Conservation (phyloP, 1,140 invertebrate genomes). For the Octopus bimaculoides region DNA sequence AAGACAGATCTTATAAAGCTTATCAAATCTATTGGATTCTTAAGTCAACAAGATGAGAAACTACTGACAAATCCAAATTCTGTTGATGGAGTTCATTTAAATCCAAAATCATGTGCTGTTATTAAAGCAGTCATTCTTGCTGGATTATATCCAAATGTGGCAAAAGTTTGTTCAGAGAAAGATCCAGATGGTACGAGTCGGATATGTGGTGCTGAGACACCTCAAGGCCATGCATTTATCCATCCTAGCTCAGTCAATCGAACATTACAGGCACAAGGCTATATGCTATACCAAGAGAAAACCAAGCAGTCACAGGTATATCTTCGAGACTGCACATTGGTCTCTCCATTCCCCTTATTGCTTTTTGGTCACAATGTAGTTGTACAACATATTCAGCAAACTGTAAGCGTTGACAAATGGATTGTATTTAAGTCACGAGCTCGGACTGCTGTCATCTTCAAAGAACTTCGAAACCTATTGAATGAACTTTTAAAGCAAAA, state of each 20-base stretch:
- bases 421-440: conserved; percentile 59
- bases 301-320: conserved; percentile 61
- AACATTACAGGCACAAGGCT: conserved; percentile 38
- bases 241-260: conserved; percentile 53
- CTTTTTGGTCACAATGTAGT: conserved; percentile 69
- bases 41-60: neutral
- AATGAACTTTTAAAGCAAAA: conserved; percentile 44
- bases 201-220: conserved; percentile 43
- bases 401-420: conserved; percentile 69
- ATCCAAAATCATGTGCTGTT: conserved; percentile 35
- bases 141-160: conserved; percentile 53
- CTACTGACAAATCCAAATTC: conserved; percentile 20
- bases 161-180: conserved; percentile 33
- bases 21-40: conserved; percentile 45
- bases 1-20: conserved; percentile 48
- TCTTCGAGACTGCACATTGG: conserved; percentile 76
- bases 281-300: conserved; percentile 52
- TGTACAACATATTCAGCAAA: conserved; percentile 45
- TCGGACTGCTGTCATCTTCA: conserved; percentile 50
- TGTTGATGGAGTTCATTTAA: conserved; percentile 19
- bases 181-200: conserved; percentile 38
- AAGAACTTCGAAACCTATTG: conserved; percentile 42
- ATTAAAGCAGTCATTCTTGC: conserved; percentile 51
- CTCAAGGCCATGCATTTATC: conserved; percentile 40
- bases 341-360: conserved; percentile 71